Evolutionary conservation across 2,113 vertebrate species (phyloP).

Genomic region (Opisthocomus hoazin): DNA sequence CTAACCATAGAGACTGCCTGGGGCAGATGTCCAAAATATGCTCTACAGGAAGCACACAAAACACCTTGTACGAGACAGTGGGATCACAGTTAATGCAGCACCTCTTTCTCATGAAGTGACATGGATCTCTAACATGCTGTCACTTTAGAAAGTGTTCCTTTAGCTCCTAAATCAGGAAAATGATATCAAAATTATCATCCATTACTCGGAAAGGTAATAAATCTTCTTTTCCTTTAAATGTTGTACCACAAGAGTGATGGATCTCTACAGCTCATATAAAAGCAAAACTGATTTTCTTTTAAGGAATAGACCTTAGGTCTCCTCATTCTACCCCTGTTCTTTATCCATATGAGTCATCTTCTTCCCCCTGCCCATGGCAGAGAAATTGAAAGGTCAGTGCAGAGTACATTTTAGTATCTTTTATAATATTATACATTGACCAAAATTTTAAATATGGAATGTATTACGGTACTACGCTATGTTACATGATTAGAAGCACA

Average conservation of each 20-base stretch:
- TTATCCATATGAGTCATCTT: background rate
- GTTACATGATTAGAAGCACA: slow-evolving; percentile 72
- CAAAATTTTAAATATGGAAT: slow-evolving; percentile 71
- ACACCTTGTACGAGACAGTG: background rate
- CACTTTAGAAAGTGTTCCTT: background rate
- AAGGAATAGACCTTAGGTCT: background rate
- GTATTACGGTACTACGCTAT: slow-evolving; percentile 64
- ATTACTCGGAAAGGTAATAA: background rate
- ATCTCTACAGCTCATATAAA: background rate
- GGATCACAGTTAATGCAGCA: background rate
- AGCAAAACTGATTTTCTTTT: background rate
- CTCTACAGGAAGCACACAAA: background rate
- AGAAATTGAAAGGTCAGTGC: background rate
- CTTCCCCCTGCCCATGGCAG: background rate
- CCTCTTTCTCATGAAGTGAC: background rate
- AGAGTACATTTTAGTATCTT: background rate
- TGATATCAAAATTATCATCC: background rate
- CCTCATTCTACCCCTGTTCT: background rate
- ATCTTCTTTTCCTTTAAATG: background rate
- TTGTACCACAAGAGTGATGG: background rate
- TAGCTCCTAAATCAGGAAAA: background rate
- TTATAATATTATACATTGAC: background rate
- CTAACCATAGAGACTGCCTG: background rate
- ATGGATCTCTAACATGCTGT: background rate
- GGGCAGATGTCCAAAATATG: background rate